Evolutionary conservation across 2,797 vertebrate genomes (phyloP).

Genomic region (Lemur catta): DNA sequence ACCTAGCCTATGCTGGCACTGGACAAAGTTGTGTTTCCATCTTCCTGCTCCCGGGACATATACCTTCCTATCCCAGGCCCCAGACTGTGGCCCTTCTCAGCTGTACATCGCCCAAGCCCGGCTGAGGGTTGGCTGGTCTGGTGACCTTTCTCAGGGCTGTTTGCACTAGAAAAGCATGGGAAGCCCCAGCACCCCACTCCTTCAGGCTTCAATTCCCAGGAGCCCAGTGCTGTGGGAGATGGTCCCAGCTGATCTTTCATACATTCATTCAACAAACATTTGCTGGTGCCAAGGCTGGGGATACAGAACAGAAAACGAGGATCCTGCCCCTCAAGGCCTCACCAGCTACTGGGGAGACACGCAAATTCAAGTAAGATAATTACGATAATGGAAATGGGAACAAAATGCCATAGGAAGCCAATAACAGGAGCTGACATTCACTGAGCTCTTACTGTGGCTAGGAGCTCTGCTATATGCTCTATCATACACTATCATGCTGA

Average conservation of each 20-base stretch:
- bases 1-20: not conserved
- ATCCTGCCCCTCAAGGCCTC: not conserved
- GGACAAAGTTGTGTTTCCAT: not conserved
- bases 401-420: not conserved
- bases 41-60: not conserved
- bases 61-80: not conserved
- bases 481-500: not conserved
- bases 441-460: not conserved
- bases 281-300: not conserved
- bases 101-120: no score
- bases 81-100: not conserved
- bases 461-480: not conserved
- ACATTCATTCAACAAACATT: not conserved
- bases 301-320: not conserved
- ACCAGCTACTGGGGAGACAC: not conserved
- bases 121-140: not conserved
- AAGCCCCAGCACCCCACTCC: not conserved
- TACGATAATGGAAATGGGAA: not conserved
- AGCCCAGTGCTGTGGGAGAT: not conserved
- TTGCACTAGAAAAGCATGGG: not conserved
- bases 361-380: not conserved
- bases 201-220: not conserved
- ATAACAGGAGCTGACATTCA: not conserved
- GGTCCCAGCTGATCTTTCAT: not conserved
- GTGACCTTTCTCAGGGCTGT: not conserved